Evolutionary conservation across 1,140 invertebrate species (phyloP), one percentile per base, ranked within the genome.

Genomic region (Pseudachorutes palmiensis): DNA sequence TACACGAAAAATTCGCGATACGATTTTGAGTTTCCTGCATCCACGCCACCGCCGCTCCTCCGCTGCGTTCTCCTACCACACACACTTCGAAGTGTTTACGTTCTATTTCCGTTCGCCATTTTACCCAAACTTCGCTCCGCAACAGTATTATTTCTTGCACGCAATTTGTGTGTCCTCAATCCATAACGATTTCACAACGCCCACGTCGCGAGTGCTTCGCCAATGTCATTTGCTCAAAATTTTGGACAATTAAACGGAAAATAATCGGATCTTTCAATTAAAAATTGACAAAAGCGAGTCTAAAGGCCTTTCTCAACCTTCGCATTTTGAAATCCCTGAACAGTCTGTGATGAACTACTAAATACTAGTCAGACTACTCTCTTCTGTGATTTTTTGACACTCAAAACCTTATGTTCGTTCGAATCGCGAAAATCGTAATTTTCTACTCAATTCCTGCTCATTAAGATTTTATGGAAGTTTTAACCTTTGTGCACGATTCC

Each of bases 401-500:
- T 45, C 19, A 9, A n/a, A n/a, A n/a, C n/a, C n/a, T n/a, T n/a
- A n/a, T n/a, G n/a, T 45, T 45, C 19, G 36, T 45, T 45, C 36
- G 36, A 9, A 45, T 12, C 36, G 19, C 36, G 19, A 45, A 45
- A 45, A 45, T 45, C 36, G 36, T 45, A 45, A 45, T 45, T 45
- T 45, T 45, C 19, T 45, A 45, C 36, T 45, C 9, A 45, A 19
- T 45, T 45, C 19, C 36, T 19, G 19, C 19, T 45, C 19, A 12
- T 45, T 45, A 12, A 12, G 19, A 45, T 12, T 45, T 45, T 9
- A 45, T 45, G 36, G 36, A 45, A 45, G 19, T 45, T 45, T 19
- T 45, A 45, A 45, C 36, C 9, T n/a, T 45, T 45, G 36, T 45
- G 36, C 36, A 45, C 51, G 51, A 55, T 55, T 55, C 51, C 51